Base-by-base conservation (phyloP, 2,113 vertebrate species). In the Trematocara variabile region DNA sequence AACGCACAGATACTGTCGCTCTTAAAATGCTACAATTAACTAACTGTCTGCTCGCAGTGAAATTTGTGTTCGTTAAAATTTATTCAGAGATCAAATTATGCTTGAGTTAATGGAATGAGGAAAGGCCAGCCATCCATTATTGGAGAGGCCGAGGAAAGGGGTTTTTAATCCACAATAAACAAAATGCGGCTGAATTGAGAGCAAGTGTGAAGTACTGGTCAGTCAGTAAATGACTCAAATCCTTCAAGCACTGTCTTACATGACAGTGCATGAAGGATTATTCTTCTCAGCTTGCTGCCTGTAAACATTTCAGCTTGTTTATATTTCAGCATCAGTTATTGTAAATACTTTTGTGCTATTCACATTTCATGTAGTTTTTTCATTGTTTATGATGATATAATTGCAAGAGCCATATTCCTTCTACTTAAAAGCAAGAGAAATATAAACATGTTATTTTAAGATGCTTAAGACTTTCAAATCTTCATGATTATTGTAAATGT, bases 41-140 rank as follows among this genome's bases (percentile, higher is more conserved):
- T 63, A 85, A 84, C 79, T 79, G 84, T 82, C 46, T 55, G 14
- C 77, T 53, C n/a, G 22, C n/a, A 44, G 56, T 18, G 60, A 70
- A 39, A 46, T 73, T 79, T 85, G 75, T 65, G 83, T 80, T 83
- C 46, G 39, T 85, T 80, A 79, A 79, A 77, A 89, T 80, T 13
- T 58, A 86, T 85, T 82, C 81, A 60, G 20, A 68, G 39, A 25
- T 86, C 39, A 70, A 73, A 84, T 80, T 41, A 60, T 88, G 84
- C 65, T 68, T 5, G 9, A 12, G 58, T 70, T 58, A 86, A 86
- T 79, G 70, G 60, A 58, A 30, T 25, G 50, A 56, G 70, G 55
- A 86, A 50, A 83, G 53, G 63, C 79, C 18, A 20, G 39, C 16
- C 56, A 63, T 90, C 63, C 8, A 41, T 90, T 80, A 78, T 68